Evolutionary conservation across 2,888 invertebrate genomes (phyloP).

Genomic region (Carpatolechia fugitivella): DNA sequence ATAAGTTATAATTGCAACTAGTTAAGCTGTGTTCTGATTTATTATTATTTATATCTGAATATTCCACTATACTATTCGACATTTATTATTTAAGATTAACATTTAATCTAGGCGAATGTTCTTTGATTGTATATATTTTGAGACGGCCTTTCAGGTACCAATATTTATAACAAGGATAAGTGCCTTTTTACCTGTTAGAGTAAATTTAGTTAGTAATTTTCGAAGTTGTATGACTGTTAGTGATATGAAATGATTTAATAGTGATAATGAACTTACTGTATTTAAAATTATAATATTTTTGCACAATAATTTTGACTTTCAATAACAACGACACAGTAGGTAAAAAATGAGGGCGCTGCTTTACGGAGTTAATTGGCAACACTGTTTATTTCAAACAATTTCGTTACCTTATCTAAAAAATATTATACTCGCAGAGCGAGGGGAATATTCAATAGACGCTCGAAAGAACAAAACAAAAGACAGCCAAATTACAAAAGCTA

Average conservation of each 20-base stretch:
- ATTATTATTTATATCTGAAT: slow-evolving; percentile 43
- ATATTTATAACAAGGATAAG: slow-evolving; percentile 58
- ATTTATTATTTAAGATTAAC: slow-evolving; percentile 19
- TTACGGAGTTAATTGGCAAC: no score
- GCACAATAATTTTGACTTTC: slow-evolving; percentile 46
- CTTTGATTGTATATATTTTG: slow-evolving; percentile 19
- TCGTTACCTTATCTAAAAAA: no score
- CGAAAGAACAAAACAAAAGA: no score
- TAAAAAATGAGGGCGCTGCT: no score
- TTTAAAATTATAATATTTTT: slow-evolving; percentile 73
- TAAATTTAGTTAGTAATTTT: slow-evolving; percentile 41
- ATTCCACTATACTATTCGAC: slow-evolving; percentile 33
- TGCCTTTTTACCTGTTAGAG: slow-evolving; percentile 64
- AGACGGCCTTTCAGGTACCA: slow-evolving; percentile 12
- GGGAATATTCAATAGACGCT: no score
- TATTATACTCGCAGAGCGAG: no score
- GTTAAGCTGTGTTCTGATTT: slow-evolving; percentile 30
- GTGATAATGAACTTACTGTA: slow-evolving; percentile 48
- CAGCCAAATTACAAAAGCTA: no score
- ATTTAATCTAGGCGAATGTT: slow-evolving; percentile 2
- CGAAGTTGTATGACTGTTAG: slow-evolving; percentile 64
- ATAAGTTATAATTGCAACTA: slow-evolving; percentile 31
- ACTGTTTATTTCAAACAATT: no score
- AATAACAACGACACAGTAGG: no score
- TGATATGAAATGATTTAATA: slow-evolving; percentile 65